Conservation (phyloP, 2,797 vertebrate genomes). For the Hypotaenidia okinawae region DNA sequence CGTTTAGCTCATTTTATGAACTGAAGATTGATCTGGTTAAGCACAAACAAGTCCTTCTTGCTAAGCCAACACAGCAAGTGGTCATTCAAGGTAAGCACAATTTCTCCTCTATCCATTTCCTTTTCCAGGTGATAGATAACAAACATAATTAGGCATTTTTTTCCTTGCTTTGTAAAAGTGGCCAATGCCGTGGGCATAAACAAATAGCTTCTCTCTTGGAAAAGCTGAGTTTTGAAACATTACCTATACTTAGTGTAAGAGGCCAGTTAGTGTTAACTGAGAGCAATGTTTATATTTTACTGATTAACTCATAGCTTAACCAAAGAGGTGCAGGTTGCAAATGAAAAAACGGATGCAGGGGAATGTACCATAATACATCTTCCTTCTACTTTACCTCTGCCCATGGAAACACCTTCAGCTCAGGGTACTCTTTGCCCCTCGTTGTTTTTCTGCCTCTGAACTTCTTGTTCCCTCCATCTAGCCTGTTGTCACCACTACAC, state of each 20-base stretch:
- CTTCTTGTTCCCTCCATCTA: neutral
- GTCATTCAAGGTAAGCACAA: neutral
- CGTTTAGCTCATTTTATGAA: neutral
- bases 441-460: neutral
- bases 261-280: neutral
- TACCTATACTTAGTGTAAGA: neutral
- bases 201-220: constrained; percentile 1
- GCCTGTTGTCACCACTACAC: fast-evolving
- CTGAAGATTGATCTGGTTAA: neutral
- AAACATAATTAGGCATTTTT: neutral
- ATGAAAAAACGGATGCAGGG: neutral
- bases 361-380: fast-evolving
- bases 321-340: neutral
- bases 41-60: neutral
- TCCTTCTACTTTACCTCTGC: neutral
- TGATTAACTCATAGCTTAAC: neutral
- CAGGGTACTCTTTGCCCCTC: neutral
- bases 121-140: neutral
- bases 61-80: neutral
- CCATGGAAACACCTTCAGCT: neutral
- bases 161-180: neutral
- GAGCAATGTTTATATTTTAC: neutral
- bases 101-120: neutral
- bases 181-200: constrained; percentile 31
- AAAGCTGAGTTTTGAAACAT: neutral